Conservation (phyloP, 2,888 invertebrate species). For the Meganola albula region DNA sequence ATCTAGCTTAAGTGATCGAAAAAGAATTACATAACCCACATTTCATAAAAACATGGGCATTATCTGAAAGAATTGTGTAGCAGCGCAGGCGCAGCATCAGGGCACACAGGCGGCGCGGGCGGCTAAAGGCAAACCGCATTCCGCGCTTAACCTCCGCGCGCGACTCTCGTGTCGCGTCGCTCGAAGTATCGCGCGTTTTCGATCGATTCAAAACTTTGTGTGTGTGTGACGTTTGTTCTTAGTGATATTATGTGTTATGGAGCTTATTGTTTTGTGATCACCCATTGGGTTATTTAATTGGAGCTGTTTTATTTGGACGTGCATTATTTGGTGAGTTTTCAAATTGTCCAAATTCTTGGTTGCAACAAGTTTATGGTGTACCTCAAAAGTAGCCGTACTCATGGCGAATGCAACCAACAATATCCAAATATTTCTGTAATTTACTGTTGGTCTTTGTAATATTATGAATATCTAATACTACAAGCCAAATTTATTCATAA, state of each 20-base stretch:
- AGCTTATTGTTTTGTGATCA: slow-evolving; percentile 58
- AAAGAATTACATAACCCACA: too few relatives aligned
- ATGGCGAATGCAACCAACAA: too few relatives aligned
- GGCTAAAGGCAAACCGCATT: slow-evolving; percentile 47
- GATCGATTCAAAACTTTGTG: slow-evolving; percentile 42
- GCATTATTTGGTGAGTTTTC: slow-evolving; percentile 41
- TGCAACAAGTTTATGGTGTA: slow-evolving; percentile 41
- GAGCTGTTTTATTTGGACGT: slow-evolving; percentile 38
- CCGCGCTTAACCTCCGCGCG: slow-evolving; percentile 69
- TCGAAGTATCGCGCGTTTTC: slow-evolving; percentile 50
- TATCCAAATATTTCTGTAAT: too few relatives aligned
- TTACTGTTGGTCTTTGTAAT: too few relatives aligned
- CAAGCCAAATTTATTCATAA: too few relatives aligned
- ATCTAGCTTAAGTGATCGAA: too few relatives aligned
- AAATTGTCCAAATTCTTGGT: slow-evolving; percentile 8
- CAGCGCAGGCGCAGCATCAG: slow-evolving; percentile 37
- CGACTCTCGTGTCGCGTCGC: slow-evolving; percentile 66
- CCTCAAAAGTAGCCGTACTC: too few relatives aligned
- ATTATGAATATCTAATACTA: too few relatives aligned
- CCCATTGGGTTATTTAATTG: slow-evolving; percentile 50
- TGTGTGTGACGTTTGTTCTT: slow-evolving; percentile 48
- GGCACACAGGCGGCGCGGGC: slow-evolving; percentile 23
- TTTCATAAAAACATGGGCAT: too few relatives aligned
- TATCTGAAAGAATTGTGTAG: slow-evolving; percentile 17
- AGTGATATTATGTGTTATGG: slow-evolving; percentile 57